Conservation (phyloP, 2,888 invertebrate species). For the Mayetiola destructor region DNA sequence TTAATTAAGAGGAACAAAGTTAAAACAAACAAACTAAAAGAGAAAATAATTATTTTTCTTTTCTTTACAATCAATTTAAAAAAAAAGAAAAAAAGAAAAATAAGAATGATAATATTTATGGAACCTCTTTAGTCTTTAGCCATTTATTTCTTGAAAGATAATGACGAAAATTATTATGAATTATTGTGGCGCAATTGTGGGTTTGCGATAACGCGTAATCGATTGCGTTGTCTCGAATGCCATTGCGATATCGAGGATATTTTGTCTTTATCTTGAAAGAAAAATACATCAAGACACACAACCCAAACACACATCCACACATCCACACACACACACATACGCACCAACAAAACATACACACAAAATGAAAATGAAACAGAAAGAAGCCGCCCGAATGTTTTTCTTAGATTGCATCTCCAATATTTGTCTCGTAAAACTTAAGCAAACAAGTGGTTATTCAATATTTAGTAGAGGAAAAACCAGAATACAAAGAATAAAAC, state of each 20-base stretch:
- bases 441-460: conserved; percentile 1
- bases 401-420: conserved; percentile 12
- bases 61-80: conserved; percentile 11
- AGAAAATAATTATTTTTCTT: conserved; percentile 4
- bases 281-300: background rate
- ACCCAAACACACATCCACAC: background rate
- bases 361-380: conserved; percentile 11
- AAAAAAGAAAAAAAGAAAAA: background rate
- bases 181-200: no score
- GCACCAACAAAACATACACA: no score
- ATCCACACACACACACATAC: no score
- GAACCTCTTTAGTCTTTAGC: background rate
- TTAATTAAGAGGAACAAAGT: background rate
- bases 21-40: background rate
- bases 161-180: background rate
- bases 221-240: no score
- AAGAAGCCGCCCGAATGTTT: conserved; percentile 11
- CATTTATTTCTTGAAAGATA: conserved; percentile 3
- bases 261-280: background rate
- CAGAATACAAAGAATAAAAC: background rate
- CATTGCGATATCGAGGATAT: no score
- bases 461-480: background rate
- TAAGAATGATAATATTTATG: background rate
- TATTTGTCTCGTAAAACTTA: conserved; percentile 4
- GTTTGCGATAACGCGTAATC: no score